These are phyloP conservation scores for Caenorhabditis elegans DNA, from an alignment of 1,140 invertebrate species.

Conservation along the genomic window DNA sequence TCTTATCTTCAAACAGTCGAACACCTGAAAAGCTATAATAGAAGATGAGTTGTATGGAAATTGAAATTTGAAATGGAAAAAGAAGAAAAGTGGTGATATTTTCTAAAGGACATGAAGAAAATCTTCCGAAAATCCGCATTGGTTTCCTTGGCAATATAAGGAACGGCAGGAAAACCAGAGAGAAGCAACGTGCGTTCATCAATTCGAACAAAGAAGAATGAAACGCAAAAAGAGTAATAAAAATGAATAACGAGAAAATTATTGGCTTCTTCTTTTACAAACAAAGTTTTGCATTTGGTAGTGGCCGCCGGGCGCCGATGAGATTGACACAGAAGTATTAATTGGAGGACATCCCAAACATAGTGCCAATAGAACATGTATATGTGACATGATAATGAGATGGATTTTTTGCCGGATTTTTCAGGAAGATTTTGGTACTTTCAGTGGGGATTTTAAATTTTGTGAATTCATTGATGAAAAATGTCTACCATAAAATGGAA, in stretches of 20 bases:
- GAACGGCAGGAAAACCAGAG: background rate
- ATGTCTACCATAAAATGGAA: too few species aligned
- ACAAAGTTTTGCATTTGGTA: background rate
- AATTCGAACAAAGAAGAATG: background rate
- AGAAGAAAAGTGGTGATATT: too few species aligned
- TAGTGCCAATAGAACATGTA: background rate
- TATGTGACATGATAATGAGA: slow-evolving; percentile 24
- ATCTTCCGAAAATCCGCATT: too few species aligned
- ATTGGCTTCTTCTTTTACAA: background rate
- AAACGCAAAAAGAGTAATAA: background rate
- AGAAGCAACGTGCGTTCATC: too few species aligned
- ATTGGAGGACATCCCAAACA: background rate
- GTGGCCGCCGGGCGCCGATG: background rate
- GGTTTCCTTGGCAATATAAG: background rate
- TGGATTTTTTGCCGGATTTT: too few species aligned
- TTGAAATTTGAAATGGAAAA: too few species aligned
- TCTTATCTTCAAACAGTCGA: background rate
- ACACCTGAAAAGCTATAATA: too few species aligned
- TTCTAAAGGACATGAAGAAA: too few species aligned
- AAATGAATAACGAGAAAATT: slow-evolving; percentile 34
- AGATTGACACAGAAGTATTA: slow-evolving; percentile 14
- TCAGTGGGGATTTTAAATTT: too few species aligned
- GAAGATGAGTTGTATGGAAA: too few species aligned
- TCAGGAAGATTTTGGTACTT: too few species aligned
- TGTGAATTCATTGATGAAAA: too few species aligned